These are phyloP conservation scores for Hyperoplus lanceolatus DNA, from an alignment of 2,797 vertebrate genomes.

Conservation along the genomic window DNA sequence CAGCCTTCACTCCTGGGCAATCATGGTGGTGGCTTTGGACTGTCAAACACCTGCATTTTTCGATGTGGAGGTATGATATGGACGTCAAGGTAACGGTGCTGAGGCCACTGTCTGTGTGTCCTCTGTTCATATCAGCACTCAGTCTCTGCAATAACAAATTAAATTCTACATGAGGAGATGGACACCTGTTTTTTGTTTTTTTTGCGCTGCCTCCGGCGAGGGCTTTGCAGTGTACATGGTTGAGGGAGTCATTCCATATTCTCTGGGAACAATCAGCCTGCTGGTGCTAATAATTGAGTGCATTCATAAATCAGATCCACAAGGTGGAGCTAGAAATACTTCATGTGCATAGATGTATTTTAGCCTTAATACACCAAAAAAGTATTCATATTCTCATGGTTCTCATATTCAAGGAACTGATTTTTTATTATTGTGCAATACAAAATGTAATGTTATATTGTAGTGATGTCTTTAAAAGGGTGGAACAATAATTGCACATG, in stretches of 20 bases:
- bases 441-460: too few species aligned
- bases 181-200: neutral
- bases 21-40: neutral
- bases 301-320: too few species aligned
- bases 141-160: neutral
- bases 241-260: neutral
- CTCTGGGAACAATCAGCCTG: neutral
- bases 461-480: too few species aligned
- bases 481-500: too few species aligned
- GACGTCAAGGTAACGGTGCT: neutral
- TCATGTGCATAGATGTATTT: too few species aligned
- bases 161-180: neutral
- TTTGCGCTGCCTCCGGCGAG: neutral
- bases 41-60: slow-evolving; percentile 18
- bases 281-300: too few species aligned
- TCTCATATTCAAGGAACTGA: too few species aligned
- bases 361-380: too few species aligned
- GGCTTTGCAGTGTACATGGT: neutral
- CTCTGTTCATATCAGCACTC: neutral
- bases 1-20: slow-evolving; percentile 12
- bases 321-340: too few species aligned
- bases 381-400: too few species aligned
- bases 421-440: too few species aligned
- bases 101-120: neutral
- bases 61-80: neutral